Percentiles rank a stretch among this genome's conserved stretches.
These are phyloP conservation scores for Manacus vitellinus DNA, from an alignment of 2,113 vertebrate species.

Conservation along the genomic window DNA sequence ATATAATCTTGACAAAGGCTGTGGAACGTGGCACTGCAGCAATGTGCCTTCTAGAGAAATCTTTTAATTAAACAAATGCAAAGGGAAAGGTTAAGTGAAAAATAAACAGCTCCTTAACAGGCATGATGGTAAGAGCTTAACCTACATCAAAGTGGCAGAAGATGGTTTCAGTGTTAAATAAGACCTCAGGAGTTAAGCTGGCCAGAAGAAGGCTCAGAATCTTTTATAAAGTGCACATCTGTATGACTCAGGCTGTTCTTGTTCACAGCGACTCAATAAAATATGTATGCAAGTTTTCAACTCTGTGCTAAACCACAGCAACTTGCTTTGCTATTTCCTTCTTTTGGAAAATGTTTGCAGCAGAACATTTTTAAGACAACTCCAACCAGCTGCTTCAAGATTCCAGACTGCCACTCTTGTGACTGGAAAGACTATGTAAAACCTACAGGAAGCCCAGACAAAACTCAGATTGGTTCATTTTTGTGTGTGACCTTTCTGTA, in stretches of 20 bases:
- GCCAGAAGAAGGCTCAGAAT: neutral
- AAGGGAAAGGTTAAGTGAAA: slow-evolving; percentile 33
- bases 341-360: neutral
- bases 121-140: neutral
- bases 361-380: neutral
- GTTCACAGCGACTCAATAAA: neutral
- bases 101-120: slow-evolving; percentile 28
- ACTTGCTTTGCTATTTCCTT: neutral
- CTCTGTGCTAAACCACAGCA: neutral
- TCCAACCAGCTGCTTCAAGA: neutral
- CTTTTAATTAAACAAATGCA: slow-evolving; percentile 40
- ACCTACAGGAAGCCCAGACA: neutral
- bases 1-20: slow-evolving; percentile 8
- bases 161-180: neutral
- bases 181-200: neutral
- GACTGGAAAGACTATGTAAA: neutral
- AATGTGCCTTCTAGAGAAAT: neutral
- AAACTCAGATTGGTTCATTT: neutral
- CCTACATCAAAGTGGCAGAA: neutral
- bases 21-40: neutral
- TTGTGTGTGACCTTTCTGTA: neutral
- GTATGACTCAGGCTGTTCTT: neutral
- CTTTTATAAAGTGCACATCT: neutral
- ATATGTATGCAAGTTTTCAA: neutral
- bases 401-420: neutral